Evolutionary conservation across 2,113 vertebrate species (phyloP).

Genomic region (Lophius piscatorius): DNA sequence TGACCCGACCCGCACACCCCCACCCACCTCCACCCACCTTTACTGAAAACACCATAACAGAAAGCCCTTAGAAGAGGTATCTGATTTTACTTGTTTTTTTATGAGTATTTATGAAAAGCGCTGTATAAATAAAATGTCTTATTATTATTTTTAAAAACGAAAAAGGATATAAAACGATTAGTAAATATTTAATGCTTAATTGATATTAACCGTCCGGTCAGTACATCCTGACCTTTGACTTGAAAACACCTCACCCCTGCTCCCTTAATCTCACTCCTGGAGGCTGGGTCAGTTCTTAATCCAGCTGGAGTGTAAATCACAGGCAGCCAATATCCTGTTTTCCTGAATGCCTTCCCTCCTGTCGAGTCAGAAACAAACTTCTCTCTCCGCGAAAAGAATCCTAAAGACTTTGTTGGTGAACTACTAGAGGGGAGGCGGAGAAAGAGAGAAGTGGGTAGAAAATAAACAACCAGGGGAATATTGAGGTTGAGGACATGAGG

Average conservation of each 20-base stretch:
- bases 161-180: no score
- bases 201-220: no score
- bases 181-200: no score
- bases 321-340: constrained; percentile 66
- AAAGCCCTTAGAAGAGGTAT: no score
- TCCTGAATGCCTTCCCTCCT: constrained; percentile 43
- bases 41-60: constrained; percentile 8
- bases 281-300: constrained; percentile 50
- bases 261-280: no score
- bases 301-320: constrained; percentile 68
- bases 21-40: constrained; percentile 31
- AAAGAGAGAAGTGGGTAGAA: constrained; percentile 25
- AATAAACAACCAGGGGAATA: constrained; percentile 46
- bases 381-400: constrained; percentile 56
- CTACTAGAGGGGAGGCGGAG: constrained; percentile 9
- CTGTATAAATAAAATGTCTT: no score
- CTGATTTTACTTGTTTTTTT: no score
- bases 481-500: constrained; percentile 55
- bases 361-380: constrained; percentile 48
- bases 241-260: no score
- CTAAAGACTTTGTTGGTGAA: constrained; percentile 48
- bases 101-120: no score
- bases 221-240: no score
- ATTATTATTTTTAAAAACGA: no score
- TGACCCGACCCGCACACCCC: constrained; percentile 42